phyloP scores from a whole-genome alignment of 2,797 vertebrate genomes.

The Sparidentex hasta region DNA sequence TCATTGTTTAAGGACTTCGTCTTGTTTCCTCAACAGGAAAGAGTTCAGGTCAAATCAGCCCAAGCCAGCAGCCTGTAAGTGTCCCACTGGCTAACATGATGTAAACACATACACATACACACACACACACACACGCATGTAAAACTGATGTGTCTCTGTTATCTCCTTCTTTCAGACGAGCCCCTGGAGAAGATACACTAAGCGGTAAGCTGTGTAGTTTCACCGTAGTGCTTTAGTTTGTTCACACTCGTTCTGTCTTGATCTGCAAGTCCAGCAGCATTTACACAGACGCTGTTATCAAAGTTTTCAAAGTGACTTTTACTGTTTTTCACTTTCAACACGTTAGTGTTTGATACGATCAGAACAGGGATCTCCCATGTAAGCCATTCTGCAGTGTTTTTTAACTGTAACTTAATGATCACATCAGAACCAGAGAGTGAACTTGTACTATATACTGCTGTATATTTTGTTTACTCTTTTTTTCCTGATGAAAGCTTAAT shows the following conservation, averaged over 20 bases:
- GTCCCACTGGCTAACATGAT: slow-evolving; percentile 15
- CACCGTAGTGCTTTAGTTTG: background rate
- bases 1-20: slow-evolving; percentile 29
- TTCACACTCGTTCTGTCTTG: slow-evolving; percentile 1
- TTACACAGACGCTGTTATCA: background rate
- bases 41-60: slow-evolving; percentile 91
- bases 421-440: background rate
- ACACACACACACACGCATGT: background rate
- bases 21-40: slow-evolving; percentile 86
- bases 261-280: slow-evolving; percentile 23
- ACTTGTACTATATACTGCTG: too few relatives aligned
- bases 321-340: background rate
- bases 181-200: slow-evolving; percentile 89
- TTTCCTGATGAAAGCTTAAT: slow-evolving; percentile 27
- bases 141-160: slow-evolving; percentile 4
- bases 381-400: too few relatives aligned
- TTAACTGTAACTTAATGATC: background rate
- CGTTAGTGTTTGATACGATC: background rate
- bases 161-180: slow-evolving; percentile 76
- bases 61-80: slow-evolving; percentile 93
- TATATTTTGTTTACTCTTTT: slow-evolving; percentile 9
- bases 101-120: background rate
- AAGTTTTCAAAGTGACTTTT: slow-evolving; percentile 14
- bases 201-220: slow-evolving; percentile 86
- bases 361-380: background rate